These are phyloP conservation scores for Dugesia japonica DNA, from an alignment of 2,888 invertebrate genomes.

Conservation along the genomic window DNA sequence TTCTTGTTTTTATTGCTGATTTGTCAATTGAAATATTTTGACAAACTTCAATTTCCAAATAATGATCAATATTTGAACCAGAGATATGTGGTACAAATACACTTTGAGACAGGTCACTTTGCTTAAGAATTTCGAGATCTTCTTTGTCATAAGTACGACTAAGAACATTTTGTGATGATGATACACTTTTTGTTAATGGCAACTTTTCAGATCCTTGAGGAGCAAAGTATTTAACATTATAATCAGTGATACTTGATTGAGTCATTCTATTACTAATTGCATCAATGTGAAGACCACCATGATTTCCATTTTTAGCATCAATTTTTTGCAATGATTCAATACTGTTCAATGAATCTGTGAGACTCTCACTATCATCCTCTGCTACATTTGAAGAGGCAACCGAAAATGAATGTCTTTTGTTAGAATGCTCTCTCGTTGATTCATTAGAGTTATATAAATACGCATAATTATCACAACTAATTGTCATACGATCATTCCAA, in stretches of 20 bases:
- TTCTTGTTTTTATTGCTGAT: no score
- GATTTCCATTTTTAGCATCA: not conserved
- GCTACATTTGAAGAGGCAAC: not conserved
- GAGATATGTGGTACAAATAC: not conserved
- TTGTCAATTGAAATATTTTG: not conserved
- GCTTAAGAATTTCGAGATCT: not conserved
- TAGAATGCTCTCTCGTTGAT: not conserved
- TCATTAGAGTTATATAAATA: not conserved
- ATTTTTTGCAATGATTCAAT: not conserved
- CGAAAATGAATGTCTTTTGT: not conserved
- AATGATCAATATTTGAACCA: not conserved
- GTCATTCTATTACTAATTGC: not conserved
- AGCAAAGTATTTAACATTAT: not conserved
- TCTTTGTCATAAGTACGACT: constrained; percentile 3
- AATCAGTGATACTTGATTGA: not conserved
- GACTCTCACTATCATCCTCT: not conserved
- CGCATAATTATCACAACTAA: constrained; percentile 10
- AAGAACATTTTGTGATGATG: not conserved
- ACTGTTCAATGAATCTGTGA: not conserved
- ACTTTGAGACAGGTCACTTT: not conserved
- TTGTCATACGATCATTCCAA: constrained; percentile 2
- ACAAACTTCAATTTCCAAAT: not conserved
- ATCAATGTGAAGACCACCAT: not conserved
- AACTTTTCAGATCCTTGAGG: not conserved
- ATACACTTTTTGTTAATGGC: not conserved